These are phyloP conservation scores for Sussaba pulchella DNA, from an alignment of 2,888 invertebrate species.

Conservation along the genomic window DNA sequence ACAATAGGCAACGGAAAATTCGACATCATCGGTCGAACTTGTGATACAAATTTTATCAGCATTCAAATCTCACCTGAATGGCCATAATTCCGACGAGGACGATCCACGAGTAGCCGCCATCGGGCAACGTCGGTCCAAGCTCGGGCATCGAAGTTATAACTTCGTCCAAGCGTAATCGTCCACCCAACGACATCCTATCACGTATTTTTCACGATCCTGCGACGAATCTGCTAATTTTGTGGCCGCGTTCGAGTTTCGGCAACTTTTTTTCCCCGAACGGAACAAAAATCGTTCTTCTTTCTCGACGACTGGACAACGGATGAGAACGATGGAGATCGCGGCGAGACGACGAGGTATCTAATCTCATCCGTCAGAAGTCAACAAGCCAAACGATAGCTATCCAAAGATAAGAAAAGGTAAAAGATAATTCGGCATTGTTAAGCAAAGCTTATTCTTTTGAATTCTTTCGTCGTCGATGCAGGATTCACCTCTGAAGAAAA, in stretches of 20 bases:
- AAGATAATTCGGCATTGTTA: constrained; percentile 47
- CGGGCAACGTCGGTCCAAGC: constrained; percentile 88
- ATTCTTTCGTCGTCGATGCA: not conserved
- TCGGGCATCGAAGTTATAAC: constrained; percentile 88
- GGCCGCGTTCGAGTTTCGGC: too few relatives aligned
- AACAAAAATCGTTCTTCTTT: not conserved
- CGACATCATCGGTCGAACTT: too few relatives aligned
- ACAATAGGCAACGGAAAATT: too few relatives aligned
- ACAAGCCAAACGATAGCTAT: constrained; percentile 68
- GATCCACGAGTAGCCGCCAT: constrained; percentile 89
- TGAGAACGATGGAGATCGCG: constrained; percentile 11
- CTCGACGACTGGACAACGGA: constrained; percentile 33
- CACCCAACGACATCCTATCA: constrained; percentile 73
- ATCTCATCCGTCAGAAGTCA: constrained; percentile 73
- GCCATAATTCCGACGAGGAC: constrained; percentile 87
- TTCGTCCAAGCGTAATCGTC: constrained; percentile 85
- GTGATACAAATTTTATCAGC: not conserved
- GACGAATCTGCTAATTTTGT: too few relatives aligned
- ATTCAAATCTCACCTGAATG: constrained; percentile 84
- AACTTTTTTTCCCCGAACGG: too few relatives aligned
- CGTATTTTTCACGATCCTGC: not conserved
- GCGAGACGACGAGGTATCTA: constrained; percentile 72
- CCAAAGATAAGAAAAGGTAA: constrained; percentile 70
- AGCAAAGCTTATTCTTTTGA: constrained; percentile 4
- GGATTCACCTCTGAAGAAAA: too few relatives aligned